phyloP scores from a whole-genome alignment of 2,113 vertebrate genomes.

The Pituophis catenifer region DNA sequence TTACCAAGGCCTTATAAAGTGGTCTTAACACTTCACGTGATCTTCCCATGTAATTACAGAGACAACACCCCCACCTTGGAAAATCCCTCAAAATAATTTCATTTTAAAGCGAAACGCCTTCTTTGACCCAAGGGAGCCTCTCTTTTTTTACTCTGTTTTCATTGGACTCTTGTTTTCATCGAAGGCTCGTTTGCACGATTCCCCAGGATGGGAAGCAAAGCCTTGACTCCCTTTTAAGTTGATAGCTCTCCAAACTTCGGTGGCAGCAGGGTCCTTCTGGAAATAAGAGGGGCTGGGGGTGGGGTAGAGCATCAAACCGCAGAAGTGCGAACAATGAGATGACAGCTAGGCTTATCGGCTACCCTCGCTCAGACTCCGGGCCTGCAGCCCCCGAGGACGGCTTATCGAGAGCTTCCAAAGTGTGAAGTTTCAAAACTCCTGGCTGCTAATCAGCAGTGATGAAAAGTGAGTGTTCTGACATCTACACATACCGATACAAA shows the following conservation, averaged over 20 bases:
- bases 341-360: not conserved
- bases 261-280: not conserved
- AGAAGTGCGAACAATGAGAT: not conserved
- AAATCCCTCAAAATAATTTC: not conserved
- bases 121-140: not conserved
- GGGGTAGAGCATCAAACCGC: not conserved
- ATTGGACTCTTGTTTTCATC: no score
- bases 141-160: rapidly evolving
- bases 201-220: not conserved
- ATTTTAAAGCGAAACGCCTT: rapidly evolving
- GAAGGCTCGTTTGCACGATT: not conserved
- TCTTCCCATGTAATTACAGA: not conserved
- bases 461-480: not conserved
- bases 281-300: not conserved
- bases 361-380: not conserved
- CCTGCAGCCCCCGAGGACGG: not conserved
- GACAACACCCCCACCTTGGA: not conserved
- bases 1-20: no score
- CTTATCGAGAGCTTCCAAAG: not conserved
- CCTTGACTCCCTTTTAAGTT: not conserved
- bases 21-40: no score
- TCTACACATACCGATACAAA: not conserved
- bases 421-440: not conserved
- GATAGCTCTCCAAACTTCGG: not conserved
- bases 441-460: not conserved